A percentile compares a stretch with the other conserved stretches of the same genome.
These are phyloP conservation scores for Erpetoichthys calabaricus DNA, from an alignment of 2,797 vertebrate genomes.

Conservation along the genomic window DNA sequence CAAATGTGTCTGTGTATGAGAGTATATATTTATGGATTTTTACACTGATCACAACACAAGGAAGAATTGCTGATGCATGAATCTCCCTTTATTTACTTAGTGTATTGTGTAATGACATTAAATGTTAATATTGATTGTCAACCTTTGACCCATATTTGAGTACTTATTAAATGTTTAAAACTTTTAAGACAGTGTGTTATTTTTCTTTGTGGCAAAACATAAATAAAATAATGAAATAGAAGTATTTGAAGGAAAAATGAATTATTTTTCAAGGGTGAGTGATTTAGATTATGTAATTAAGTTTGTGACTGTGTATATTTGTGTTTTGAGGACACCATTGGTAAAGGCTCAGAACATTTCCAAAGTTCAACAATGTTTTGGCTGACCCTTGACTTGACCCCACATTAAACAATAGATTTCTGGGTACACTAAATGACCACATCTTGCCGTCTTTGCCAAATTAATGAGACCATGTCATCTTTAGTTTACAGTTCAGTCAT, in stretches of 20 bases:
- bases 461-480: constrained; percentile 98
- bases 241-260: background rate
- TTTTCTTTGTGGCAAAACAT: too few relatives aligned
- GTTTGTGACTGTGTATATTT: constrained; percentile 35
- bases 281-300: constrained; percentile 9
- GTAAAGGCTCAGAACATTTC: constrained; percentile 50
- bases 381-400: constrained; percentile 88
- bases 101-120: too few relatives aligned
- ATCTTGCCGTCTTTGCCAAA: constrained; percentile 80
- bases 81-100: too few relatives aligned
- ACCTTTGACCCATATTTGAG: too few relatives aligned
- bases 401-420: constrained; percentile 82
- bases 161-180: too few relatives aligned
- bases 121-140: too few relatives aligned
- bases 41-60: too few relatives aligned
- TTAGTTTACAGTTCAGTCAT: constrained; percentile 81
- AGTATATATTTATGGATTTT: too few relatives aligned
- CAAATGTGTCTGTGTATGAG: too few relatives aligned
- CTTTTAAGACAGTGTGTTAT: too few relatives aligned
- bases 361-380: constrained; percentile 80
- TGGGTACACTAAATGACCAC: constrained; percentile 80
- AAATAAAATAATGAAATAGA: too few relatives aligned
- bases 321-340: constrained; percentile 31
- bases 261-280: background rate
- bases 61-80: too few relatives aligned